Evolutionary conservation across 1,140 invertebrate species (phyloP), one percentile per base, ranked within the genome.

Genomic region (Drosophila repleta): DNA sequence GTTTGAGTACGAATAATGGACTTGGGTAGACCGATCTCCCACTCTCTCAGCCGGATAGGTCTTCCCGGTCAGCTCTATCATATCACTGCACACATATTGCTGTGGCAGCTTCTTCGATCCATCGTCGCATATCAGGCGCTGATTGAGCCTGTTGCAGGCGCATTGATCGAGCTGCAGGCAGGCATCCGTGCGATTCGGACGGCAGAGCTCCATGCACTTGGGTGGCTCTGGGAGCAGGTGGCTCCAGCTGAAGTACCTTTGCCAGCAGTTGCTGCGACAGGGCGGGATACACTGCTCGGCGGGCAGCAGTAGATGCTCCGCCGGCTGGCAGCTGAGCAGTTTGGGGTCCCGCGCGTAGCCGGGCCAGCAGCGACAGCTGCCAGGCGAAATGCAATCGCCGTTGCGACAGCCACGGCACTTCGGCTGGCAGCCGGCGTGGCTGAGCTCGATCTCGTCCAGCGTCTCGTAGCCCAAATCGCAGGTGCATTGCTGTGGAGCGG

Each of bases 401-500:
- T 32, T 53, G 4, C 10, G 46, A 7, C 66, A 69, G 29, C 5
- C n/a, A 1, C 32, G 10, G 60, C 60, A 70, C 15, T 29, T 51
- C 13, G 45, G 60, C 17, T 48, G 49, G 2, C 67, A 70, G 2
- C 60, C 43, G 15, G 1, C 2, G 5, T 2, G 2, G 5, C 58
- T 63, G 41, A 8, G 5, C 15, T 37, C 13, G 1, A 0, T 4
- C 2, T 21, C 37, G 15, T 4, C 32, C 10, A 43, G 8, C 2
- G 45, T 60, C 10, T 51, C 46, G 35, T 60, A 67, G 35, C 64
- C 64, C 13, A 29, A 24, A 10, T 32, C 18, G 35, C 64, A 67
- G 46, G 64, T 67, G 35, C 64, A 67, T 26, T 58, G 11, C 46
- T 67, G 53, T 2, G 64, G 64, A 2, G 55, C 64, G 18, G 48